Evolutionary conservation across 1,140 invertebrate genomes (phyloP), one percentile per base, ranked within the genome.

Genomic region (Pissodes strobi): DNA sequence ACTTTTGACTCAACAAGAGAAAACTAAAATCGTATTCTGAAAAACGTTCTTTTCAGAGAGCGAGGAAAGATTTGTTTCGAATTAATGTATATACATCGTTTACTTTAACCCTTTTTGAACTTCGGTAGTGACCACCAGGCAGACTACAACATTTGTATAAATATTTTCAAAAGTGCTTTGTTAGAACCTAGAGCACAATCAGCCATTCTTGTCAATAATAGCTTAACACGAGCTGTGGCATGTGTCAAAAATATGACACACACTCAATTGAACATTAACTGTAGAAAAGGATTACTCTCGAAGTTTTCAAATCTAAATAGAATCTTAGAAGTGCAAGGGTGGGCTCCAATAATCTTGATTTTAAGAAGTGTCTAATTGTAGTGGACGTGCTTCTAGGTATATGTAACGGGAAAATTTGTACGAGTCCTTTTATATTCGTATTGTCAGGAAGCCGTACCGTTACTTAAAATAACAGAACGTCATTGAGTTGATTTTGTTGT

Each of bases 291-390:
- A 57, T 45, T 66, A 51, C 43, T 53, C 15, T 60, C 18, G 52
- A 61, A n/a, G 51, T 34, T 48, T 49, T 55, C 58, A 56, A 66
- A 62, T 66, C 57, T 66, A 38, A 66, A 66, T 53, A 61, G 58
- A 41, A 66, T 62, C 56, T 58, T 58, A 48, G 43, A 27, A 41
- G 21, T 56, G 27, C 39, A 17, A 58, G 56, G 39, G 43, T 45
- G 56, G 56, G 37, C 38, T 17, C 21, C 6, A 37, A 19, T 39
- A 49, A 19, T 43, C 39, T 51, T 30, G 13, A 23, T 65, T 65
- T 65, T 57, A 25, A 30, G 13, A 41, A 22, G 22, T 34, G 5
- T 9, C 13, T 19, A 38, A 30, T 65, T 43, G 39, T 51, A 21
- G 45, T 45, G 46, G 41, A 55, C 49, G 12, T 18, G 25, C 38